Evolutionary conservation across 1,140 invertebrate species (phyloP), one percentile per base, ranked within the genome.

Genomic region (Eriosoma lanigerum): DNA sequence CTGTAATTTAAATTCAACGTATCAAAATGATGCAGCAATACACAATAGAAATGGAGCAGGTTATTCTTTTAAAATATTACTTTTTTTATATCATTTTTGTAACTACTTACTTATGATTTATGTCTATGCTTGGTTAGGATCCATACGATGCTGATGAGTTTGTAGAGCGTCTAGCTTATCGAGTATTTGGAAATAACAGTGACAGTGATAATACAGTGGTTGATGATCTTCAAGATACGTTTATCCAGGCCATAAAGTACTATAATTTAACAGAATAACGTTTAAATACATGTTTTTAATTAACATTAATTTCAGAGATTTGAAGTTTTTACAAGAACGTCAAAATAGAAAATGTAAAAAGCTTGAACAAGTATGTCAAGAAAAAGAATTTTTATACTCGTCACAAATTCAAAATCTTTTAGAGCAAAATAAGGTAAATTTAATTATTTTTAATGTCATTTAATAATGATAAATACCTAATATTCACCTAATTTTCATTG

Each of bases 101-200:
- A 29, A 44, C 44, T 21, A 0, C 0, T 17, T 32, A 1, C 26
- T 52, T n/a, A 66, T 26, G 4, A 0, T 54, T 21, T 44, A 19
- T 24, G 52, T 13, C 32, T 17, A 19, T 78, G 19, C 21, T 56
- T 52, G 19, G 85, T 83, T n/a, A 94, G 94, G 96, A 98, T 85
- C 95, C 96, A 1, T 99, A 98, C 87, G 95, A 98, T 89, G 91
- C 95, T 29, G 94, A 96, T 86, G 96, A 98, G 84, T 99, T 99
- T 90, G 96, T 99, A 1, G 97, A 99, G 87, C 88, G 96, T 81
- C 87, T 99, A 82, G 97, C 97, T 81, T 97, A 96, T 92, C 90
- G 96, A 84, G 95, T 95, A 52, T 93, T 95, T 83, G 94, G 94
- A 84, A 90, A 90, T 48, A 89, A 89, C 76, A 87, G 91, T 81